Conservation (phyloP, 2,888 invertebrate genomes). For the Xylocampa areola region DNA sequence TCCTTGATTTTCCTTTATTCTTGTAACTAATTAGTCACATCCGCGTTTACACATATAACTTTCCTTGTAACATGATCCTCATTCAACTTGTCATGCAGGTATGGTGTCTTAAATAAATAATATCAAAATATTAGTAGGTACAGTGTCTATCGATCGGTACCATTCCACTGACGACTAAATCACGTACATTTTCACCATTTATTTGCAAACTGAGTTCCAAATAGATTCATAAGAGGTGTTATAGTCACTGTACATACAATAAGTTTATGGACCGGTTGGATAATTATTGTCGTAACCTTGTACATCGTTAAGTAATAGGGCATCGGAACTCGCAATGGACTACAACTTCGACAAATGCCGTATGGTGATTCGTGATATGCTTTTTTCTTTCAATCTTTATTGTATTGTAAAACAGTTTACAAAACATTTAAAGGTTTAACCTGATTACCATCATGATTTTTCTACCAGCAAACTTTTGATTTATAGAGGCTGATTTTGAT, state of each 20-base stretch:
- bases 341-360: conserved; percentile 13
- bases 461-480: no score
- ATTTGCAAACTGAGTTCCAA: conserved; percentile 34
- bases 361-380: conserved; percentile 14
- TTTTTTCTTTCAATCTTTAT: background rate
- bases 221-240: conserved; percentile 44
- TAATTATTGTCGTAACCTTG: conserved; percentile 40
- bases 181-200: conserved; percentile 8
- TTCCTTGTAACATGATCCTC: no score
- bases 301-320: conserved; percentile 22
- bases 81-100: no score
- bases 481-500: no score
- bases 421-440: no score
- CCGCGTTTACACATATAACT: no score
- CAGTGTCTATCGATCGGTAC: background rate
- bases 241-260: conserved; percentile 30
- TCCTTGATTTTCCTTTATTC: no score
- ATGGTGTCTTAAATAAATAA: no score
- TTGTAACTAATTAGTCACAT: no score
- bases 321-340: conserved; percentile 10
- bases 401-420: no score
- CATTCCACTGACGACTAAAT: background rate
- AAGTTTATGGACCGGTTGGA: conserved; percentile 30
- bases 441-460: no score
- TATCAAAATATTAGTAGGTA: background rate